Evolutionary conservation across 2,888 invertebrate genomes (phyloP), one percentile per base, ranked within the genome.

Genomic region (Eretmocerus hayati): DNA sequence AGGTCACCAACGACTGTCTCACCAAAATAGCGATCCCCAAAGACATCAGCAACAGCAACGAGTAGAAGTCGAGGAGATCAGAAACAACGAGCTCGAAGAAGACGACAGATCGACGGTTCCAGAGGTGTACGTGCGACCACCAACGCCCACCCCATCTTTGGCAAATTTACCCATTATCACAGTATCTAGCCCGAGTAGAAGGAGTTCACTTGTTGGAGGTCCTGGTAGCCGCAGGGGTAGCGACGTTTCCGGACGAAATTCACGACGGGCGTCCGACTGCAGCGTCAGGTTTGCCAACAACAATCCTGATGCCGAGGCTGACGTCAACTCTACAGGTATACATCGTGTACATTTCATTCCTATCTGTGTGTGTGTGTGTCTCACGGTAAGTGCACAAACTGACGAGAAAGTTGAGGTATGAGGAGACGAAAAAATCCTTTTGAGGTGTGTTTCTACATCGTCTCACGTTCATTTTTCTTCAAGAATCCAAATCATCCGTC

Each of bases 101-200:
- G 8, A 30, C 30, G 59, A 60, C 11, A 60, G 56, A 4, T 63
- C 67, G 6, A 66, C 68, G 4, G 69, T 70, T 30, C 69, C 69
- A n/a, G 69, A 69, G 53, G 69, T 70, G 3, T 69, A 69, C 42
- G 68, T 70, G 9, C 58, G 69, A 37, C 69, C 69, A 31, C 69
- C 69, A 1, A 70, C 69, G 4, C 69, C 69, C 6, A 69, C 69
- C 0, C 69, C 69, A 2, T 65, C 69, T 30, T 53, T 59, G 2
- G 61, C 57, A 2, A 68, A 63, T 56, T 53, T 69, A 26, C 69
- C 69, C 20, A 66, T 65, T 39, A 70, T 70, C 51, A 69, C 63
- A 2, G 67, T 70, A 4, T 69, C 69, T 0, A 66, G 69, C 44
- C 69, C 69, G 5, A 67, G 69, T 46, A 61, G 69, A 6, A 56